Evolutionary conservation across 2,888 invertebrate species (phyloP).

Genomic region (Melanostoma scalare): DNA sequence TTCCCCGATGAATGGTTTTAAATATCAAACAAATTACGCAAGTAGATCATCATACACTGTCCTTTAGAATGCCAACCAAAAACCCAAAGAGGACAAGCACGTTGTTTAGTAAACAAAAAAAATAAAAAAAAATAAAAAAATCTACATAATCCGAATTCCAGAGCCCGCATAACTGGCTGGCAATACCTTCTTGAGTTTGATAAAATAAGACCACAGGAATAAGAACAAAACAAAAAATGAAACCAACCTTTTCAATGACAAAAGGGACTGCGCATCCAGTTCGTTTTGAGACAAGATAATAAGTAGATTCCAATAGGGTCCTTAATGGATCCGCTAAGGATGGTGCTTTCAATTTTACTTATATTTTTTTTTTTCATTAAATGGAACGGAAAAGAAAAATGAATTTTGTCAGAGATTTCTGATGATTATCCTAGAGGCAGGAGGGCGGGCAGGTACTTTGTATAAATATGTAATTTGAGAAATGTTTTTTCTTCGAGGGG

Average conservation of each 20-base stretch:
- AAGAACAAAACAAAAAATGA: slow-evolving; percentile 17
- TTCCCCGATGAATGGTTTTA: slow-evolving; percentile 65
- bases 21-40: slow-evolving; percentile 73
- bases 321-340: slow-evolving; percentile 41
- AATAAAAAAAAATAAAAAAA: slow-evolving; percentile 17
- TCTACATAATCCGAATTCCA: slow-evolving; percentile 73
- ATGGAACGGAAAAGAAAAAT: slow-evolving; percentile 44
- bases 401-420: slow-evolving; percentile 44
- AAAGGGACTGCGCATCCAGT: slow-evolving; percentile 57
- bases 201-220: slow-evolving; percentile 32
- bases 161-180: slow-evolving; percentile 68
- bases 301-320: slow-evolving; percentile 64
- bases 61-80: slow-evolving; percentile 40
- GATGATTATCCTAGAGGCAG: slow-evolving; percentile 52
- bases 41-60: slow-evolving; percentile 65
- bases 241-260: slow-evolving; percentile 48
- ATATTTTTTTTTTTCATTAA: slow-evolving; percentile 27
- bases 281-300: slow-evolving; percentile 51
- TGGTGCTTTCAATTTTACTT: slow-evolving; percentile 11
- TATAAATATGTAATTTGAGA: slow-evolving; percentile 58
- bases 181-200: slow-evolving; percentile 50
- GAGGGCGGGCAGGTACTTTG: slow-evolving; percentile 57
- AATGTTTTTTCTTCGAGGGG: slow-evolving; percentile 7
- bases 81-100: slow-evolving; percentile 36
- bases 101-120: slow-evolving; percentile 43